Evolutionary conservation across 92 coral and sea anemone species (phyloP), one percentile per base, ranked within the genome.

Genomic region (Meandrina meandrites): DNA sequence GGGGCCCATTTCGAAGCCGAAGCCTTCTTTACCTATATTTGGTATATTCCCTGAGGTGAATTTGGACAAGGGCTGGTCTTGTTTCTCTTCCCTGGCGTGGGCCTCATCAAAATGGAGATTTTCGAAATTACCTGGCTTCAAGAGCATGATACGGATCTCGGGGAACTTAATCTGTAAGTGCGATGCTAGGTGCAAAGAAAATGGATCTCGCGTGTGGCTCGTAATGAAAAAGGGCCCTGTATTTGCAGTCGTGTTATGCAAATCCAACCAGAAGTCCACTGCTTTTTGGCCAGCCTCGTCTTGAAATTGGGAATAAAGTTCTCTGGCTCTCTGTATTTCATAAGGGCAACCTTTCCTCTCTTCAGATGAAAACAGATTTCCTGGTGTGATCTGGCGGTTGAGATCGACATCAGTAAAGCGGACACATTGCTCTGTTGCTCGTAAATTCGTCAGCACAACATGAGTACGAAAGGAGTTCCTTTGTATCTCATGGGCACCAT

Each of bases 241-340:
- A 81, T 93, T 91, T 24, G 93, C 64, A 8, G 92, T 93, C 16
- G 96, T 89, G 87, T 91, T 85, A 57, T 93, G 96, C 17, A 93
- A 34, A 70, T 93, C 96, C 4, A 93, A n/a, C 81, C 89, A 75
- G 70, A 82, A 91, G 66, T 93, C 96, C 53, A 93, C 69, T 28
- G 81, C 84, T 42, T 87, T 86, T 4, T 45, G 80, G 7, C 82
- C 79, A 17, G 84, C 28, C 79, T 88, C 77, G 5, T 74, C 76
- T 79, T 90, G 87, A 71, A 89, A 89, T 42, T 84, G 81, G 6
- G 53, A 27, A 35, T 89, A 82, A 50, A 93, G 62, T 69, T 93
- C 96, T 58, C 86, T 76, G 15, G 94, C 94, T 73, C 94, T 73
- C 79, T 75, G 78, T 58, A 79, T 74, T 81, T 93, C 96, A 68